A percentile compares a stretch with the other conserved stretches of the same genome.
These are phyloP conservation scores for Palythoa grandiflora DNA, from an alignment of 92 coral and sea anemone species.

Conservation along the genomic window DNA sequence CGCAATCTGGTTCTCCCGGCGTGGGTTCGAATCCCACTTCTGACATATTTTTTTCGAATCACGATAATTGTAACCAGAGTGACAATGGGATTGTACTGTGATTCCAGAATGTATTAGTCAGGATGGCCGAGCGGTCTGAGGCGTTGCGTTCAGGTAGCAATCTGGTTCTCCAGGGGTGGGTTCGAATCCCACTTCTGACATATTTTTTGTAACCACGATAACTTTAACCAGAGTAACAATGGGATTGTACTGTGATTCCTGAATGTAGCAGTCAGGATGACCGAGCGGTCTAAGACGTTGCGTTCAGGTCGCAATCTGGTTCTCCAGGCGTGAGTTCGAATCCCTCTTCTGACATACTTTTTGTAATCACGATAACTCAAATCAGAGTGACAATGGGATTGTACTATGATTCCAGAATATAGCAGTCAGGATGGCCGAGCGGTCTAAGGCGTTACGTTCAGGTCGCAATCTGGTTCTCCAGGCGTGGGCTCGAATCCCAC, in stretches of 20 bases:
- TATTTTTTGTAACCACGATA: no score
- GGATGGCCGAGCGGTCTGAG: constrained; percentile 99
- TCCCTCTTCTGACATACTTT: constrained; percentile 4
- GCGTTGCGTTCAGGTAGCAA: constrained; percentile 99
- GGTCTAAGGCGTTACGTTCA: constrained; percentile 99
- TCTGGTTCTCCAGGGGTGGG: constrained; percentile 85
- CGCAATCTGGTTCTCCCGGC: constrained; percentile 99
- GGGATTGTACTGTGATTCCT: no score
- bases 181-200: constrained; percentile 28
- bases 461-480: constrained; percentile 99
- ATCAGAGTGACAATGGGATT: no score
- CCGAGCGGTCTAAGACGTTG: constrained; percentile 99
- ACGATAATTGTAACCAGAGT: no score
- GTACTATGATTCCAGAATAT: no score
- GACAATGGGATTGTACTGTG: no score
- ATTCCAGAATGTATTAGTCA: constrained; percentile 51
- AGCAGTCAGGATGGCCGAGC: constrained; percentile 99
- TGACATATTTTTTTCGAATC: constrained; percentile 63
- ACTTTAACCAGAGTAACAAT: no score
- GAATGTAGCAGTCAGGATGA: constrained; percentile 97
- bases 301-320: constrained; percentile 99
- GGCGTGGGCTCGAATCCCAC: constrained; percentile 52
- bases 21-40: constrained; percentile 99
- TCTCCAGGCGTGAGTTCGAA: constrained; percentile 68
- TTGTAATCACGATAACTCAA: no score